Percentiles rank a stretch among this genome's conserved stretches.
Evolutionary conservation across 92 coral and sea anemone species (phyloP).

Genomic region (Diadumene lineata): DNA sequence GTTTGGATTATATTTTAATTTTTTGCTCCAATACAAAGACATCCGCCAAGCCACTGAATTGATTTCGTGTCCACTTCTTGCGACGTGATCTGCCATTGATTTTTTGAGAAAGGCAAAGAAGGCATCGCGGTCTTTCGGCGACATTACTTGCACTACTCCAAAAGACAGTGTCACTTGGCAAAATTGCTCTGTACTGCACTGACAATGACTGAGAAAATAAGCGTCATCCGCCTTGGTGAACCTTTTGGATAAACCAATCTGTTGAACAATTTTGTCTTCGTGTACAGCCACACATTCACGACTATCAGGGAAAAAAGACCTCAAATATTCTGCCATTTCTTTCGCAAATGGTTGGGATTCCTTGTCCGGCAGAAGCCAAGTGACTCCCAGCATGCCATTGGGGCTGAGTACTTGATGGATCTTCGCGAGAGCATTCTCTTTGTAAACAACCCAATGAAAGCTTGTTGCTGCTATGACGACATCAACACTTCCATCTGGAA

Average conservation of each 20-base stretch:
- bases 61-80: not conserved
- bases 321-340: slow-evolving; percentile 10
- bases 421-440: slow-evolving; percentile 40
- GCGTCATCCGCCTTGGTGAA: not conserved
- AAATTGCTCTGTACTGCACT: not conserved
- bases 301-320: slow-evolving; percentile 4
- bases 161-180: not conserved
- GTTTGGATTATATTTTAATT: no score
- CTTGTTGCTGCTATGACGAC: slow-evolving; percentile 42
- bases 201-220: not conserved
- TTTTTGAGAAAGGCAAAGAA: not conserved
- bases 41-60: not conserved
- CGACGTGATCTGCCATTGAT: not conserved
- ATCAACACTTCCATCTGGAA: slow-evolving; percentile 48
- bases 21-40: not conserved
- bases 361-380: slow-evolving; percentile 29
- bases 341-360: slow-evolving; percentile 11
- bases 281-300: not conserved
- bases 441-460: slow-evolving; percentile 57
- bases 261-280: not conserved
- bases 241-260: not conserved
- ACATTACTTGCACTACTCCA: not conserved
- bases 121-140: not conserved
- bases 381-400: slow-evolving; percentile 48
- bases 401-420: slow-evolving; percentile 49